Evolutionary conservation across 2,797 vertebrate genomes (phyloP).

Genomic region (Onychomys torridus): DNA sequence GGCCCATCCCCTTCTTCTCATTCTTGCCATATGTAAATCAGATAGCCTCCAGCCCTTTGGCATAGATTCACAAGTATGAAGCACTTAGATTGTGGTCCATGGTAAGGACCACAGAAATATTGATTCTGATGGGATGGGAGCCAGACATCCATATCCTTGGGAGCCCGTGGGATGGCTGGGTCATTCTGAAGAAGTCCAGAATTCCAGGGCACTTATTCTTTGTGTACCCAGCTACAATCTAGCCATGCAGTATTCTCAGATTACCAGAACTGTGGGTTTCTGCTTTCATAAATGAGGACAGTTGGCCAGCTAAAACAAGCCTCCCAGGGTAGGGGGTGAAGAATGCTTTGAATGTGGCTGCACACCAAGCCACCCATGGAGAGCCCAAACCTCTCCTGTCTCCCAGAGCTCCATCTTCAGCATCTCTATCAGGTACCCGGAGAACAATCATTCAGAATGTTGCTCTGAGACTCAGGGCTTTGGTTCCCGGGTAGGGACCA

Average conservation of each 20-base stretch:
- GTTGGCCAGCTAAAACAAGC: not conserved
- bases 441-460: not conserved
- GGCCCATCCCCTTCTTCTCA: not conserved
- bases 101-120: fast-evolving
- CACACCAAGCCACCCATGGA: not conserved
- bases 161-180: not conserved
- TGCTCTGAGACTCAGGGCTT: not conserved
- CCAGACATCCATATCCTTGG: fast-evolving
- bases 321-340: not conserved
- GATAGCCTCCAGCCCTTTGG: not conserved
- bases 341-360: not conserved
- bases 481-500: not conserved
- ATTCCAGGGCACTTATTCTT: not conserved
- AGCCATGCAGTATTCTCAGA: not conserved
- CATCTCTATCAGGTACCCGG: not conserved
- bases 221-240: not conserved
- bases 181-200: not conserved
- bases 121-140: fast-evolving
- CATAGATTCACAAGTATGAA: fast-evolving
- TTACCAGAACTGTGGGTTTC: not conserved
- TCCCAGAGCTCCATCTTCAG: too few species aligned
- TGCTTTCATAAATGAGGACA: not conserved
- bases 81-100: fast-evolving
- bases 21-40: not conserved
- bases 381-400: not conserved